A percentile compares a stretch with the other conserved stretches of the same genome.
Evolutionary conservation across 1,140 invertebrate species (phyloP).

Genomic region (Aphis craccivora): DNA sequence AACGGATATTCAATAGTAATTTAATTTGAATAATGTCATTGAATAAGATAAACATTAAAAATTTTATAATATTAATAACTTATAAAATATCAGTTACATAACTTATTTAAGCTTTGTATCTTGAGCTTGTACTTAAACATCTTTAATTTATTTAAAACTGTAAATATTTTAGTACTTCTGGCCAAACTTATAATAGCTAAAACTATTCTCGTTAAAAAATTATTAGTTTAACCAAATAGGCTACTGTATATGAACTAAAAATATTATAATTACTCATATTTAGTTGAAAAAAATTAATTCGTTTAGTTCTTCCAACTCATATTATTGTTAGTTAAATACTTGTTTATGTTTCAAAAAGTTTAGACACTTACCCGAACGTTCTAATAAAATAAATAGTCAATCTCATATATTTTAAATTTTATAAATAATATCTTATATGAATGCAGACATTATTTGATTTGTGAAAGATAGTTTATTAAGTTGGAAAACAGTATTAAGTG

Average conservation of each 20-base stretch:
- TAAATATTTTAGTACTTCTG: neutral
- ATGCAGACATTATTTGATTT: neutral
- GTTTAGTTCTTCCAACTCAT: neutral
- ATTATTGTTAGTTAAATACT: neutral
- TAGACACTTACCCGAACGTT: neutral
- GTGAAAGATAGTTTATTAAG: neutral
- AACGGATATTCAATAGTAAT: neutral
- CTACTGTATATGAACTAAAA: neutral
- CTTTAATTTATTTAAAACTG: neutral
- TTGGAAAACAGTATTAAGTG: neutral
- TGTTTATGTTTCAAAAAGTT: neutral
- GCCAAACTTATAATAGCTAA: neutral
- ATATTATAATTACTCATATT: neutral
- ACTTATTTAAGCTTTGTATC: neutral
- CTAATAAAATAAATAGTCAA: slow-evolving; percentile 26
- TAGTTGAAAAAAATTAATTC: neutral
- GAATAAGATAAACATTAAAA: neutral
- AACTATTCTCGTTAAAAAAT: neutral
- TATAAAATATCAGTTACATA: neutral
- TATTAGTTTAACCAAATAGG: neutral
- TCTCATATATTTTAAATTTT: neutral
- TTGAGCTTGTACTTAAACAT: neutral
- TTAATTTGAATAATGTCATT: neutral
- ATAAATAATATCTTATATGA: neutral
- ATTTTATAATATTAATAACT: neutral